These are phyloP conservation scores for Phania funesta DNA, from an alignment of 2,888 invertebrate genomes.

Conservation along the genomic window DNA sequence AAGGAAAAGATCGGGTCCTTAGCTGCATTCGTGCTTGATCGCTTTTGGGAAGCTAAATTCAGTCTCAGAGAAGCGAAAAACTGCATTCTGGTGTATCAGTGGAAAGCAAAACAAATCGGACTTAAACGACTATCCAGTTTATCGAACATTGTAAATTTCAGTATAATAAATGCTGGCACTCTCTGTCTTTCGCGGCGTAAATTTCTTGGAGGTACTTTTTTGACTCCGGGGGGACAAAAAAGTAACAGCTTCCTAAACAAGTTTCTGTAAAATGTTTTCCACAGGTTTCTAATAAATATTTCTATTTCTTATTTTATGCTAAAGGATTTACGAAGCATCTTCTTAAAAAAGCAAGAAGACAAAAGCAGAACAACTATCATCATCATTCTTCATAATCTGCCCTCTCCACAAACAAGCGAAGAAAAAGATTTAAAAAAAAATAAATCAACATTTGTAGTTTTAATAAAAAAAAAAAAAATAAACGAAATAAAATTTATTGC, in stretches of 20 bases:
- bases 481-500: conserved; percentile 80
- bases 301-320: conserved; percentile 8
- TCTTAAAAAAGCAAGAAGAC: not conserved
- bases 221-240: not conserved
- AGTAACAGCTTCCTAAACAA: not conserved
- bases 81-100: too few species aligned
- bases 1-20: too few species aligned
- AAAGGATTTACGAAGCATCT: conserved; percentile 34
- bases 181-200: too few species aligned
- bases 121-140: too few species aligned
- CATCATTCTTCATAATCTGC: conserved; percentile 50
- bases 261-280: not conserved
- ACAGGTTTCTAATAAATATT: conserved; percentile 29
- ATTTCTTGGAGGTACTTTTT: too few species aligned
- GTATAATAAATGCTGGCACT: too few species aligned
- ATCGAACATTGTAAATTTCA: too few species aligned
- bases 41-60: too few species aligned
- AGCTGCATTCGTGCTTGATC: too few species aligned
- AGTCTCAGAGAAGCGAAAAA: too few species aligned
- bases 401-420: not conserved
- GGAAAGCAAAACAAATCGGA: too few species aligned
- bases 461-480: conserved; percentile 80
- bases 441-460: conserved; percentile 70
- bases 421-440: conserved; percentile 23
- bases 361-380: conserved; percentile 15